These are phyloP conservation scores for Babylonia areolata DNA, from an alignment of 1,140 invertebrate genomes.

Conservation along the genomic window DNA sequence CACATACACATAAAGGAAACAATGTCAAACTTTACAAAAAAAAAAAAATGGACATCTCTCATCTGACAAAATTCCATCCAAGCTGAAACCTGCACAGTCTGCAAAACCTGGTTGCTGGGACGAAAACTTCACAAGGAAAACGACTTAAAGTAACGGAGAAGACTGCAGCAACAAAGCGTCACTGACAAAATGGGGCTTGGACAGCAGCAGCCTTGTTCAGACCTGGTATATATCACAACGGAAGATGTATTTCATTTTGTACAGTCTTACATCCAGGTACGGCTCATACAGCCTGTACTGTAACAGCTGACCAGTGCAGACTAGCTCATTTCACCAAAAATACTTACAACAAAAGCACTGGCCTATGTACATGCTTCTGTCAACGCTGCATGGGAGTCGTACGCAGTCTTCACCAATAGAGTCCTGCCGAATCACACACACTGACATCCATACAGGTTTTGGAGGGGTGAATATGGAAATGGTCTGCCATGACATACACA, in stretches of 20 bases:
- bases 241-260: neutral
- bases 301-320: neutral
- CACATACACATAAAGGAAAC: too few relatives aligned
- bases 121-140: neutral
- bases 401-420: neutral
- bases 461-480: neutral
- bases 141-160: neutral
- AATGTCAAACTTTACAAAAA: too few relatives aligned
- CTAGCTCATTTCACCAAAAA: slow-evolving; percentile 1
- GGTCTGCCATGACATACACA: neutral
- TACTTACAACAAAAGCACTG: neutral
- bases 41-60: too few relatives aligned
- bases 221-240: neutral
- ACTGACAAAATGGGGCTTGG: neutral
- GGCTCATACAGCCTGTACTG: neutral
- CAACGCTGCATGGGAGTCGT: neutral
- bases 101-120: neutral
- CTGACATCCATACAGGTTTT: too few relatives aligned
- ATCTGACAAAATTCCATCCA: too few relatives aligned
- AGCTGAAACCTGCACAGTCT: neutral
- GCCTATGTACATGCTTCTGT: neutral
- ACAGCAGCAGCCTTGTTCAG: neutral
- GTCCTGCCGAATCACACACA: too few relatives aligned
- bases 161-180: neutral
- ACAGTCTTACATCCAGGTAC: neutral